phyloP scores from a whole-genome alignment of 2,113 vertebrate genomes.

The Chaetura pelagica region DNA sequence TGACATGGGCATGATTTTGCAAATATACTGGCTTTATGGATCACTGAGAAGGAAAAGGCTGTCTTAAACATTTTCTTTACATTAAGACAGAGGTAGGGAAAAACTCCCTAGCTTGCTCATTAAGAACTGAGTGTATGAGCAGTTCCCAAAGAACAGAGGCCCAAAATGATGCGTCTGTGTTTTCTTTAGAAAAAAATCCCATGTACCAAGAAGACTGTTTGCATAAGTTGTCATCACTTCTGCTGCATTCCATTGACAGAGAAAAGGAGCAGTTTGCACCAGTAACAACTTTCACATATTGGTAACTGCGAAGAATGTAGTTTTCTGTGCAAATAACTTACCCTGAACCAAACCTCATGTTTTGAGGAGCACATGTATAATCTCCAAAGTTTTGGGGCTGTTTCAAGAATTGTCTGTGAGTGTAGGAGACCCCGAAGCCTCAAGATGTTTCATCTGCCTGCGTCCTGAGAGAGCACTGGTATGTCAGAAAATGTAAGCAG shows the following conservation, averaged over 20 bases:
- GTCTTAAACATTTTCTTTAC: constrained; percentile 7
- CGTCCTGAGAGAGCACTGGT: neutral
- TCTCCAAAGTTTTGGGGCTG: neutral
- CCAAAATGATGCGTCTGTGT: neutral
- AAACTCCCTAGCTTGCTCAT: neutral
- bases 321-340: neutral
- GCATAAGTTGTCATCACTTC: neutral
- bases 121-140: constrained; percentile 1
- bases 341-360: neutral
- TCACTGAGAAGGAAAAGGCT: neutral
- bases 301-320: neutral
- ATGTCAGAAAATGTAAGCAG: neutral
- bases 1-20: neutral
- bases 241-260: neutral
- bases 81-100: neutral
- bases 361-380: neutral
- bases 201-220: neutral
- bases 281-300: neutral
- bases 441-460: neutral
- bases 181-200: neutral
- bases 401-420: neutral
- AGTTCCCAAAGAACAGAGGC: neutral
- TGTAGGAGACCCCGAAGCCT: neutral
- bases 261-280: neutral
- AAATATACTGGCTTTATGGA: neutral